Conservation (phyloP, 2,888 invertebrate species). For the Cheilosia pagana region DNA sequence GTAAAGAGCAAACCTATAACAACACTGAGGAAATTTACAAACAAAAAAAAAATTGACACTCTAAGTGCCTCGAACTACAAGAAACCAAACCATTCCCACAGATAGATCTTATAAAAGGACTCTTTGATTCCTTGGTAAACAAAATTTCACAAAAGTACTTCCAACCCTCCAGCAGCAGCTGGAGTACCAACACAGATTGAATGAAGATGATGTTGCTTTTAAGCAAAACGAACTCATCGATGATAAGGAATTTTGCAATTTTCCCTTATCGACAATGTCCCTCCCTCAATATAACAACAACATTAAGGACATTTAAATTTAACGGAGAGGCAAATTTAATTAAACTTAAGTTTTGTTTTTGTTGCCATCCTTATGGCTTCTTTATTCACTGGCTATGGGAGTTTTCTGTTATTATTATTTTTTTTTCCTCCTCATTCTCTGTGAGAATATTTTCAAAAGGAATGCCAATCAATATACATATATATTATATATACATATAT, state of each 20-base stretch:
- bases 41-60: no score
- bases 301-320: constrained; percentile 64
- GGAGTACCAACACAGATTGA: constrained; percentile 32
- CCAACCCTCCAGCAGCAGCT: constrained; percentile 1
- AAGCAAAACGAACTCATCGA: constrained; percentile 64
- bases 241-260: constrained; percentile 72
- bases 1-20: neutral
- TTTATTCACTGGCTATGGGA: constrained; percentile 8
- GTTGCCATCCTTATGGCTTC: constrained; percentile 15
- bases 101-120: neutral
- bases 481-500: no score
- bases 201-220: constrained; percentile 64
- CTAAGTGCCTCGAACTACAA: neutral
- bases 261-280: constrained; percentile 48
- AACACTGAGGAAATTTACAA: no score
- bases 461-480: constrained; percentile 71
- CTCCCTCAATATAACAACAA: constrained; percentile 13
- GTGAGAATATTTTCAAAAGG: constrained; percentile 49
- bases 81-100: neutral
- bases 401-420: neutral
- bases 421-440: neutral
- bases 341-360: constrained; percentile 63
- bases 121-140: constrained; percentile 14
- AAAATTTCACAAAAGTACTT: constrained; percentile 60
- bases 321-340: constrained; percentile 71